These are phyloP conservation scores for Girardia tigrina DNA, from an alignment of 2,888 invertebrate species.

Conservation along the genomic window DNA sequence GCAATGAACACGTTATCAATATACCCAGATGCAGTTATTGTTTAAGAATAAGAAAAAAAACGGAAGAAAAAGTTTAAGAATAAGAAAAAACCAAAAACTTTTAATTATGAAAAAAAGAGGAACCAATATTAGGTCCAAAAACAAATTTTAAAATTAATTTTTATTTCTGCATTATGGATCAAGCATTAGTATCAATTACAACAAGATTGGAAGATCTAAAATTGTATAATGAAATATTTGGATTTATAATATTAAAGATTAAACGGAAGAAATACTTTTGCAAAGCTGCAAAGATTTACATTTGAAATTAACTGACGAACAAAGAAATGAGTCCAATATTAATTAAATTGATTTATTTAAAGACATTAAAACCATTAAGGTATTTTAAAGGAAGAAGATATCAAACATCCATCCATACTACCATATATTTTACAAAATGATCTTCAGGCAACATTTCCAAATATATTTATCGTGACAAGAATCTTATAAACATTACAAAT, in stretches of 20 bases:
- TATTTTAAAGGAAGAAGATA: background rate
- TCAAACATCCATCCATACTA: background rate
- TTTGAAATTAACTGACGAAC: background rate
- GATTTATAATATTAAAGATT: background rate
- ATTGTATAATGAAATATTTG: background rate
- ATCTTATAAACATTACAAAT: background rate
- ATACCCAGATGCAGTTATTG: too few relatives aligned
- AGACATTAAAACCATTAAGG: background rate
- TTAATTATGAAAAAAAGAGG: background rate
- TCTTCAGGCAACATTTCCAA: background rate
- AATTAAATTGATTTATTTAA: background rate
- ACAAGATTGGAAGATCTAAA: background rate
- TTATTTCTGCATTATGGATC: background rate
- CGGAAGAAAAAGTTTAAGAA: background rate
- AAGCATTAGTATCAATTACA: background rate
- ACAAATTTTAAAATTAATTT: background rate
- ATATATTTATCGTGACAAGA: background rate
- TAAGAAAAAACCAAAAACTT: background rate
- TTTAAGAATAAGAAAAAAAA: too few relatives aligned
- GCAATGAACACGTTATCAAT: too few relatives aligned
- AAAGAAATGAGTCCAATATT: background rate
- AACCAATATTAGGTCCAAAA: background rate
- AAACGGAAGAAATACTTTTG: background rate
- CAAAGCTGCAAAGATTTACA: background rate
- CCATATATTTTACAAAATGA: too few relatives aligned